These are phyloP conservation scores for Lepidurus packardi DNA, from an alignment of 1,140 invertebrate genomes.

Conservation along the genomic window DNA sequence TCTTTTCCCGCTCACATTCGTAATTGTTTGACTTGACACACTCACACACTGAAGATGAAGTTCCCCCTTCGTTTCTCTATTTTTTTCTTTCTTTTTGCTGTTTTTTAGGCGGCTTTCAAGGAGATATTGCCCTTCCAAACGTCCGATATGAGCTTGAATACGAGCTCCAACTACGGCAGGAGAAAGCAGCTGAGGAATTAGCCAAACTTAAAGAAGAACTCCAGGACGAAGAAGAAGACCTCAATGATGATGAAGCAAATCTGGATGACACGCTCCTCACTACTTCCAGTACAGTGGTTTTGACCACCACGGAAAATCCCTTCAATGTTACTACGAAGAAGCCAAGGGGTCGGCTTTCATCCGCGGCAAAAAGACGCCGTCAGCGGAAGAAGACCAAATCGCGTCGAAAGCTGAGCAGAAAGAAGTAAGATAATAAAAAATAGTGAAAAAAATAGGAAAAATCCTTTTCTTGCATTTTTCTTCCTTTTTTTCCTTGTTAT, in stretches of 20 bases:
- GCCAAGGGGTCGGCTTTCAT: not conserved
- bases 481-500: not conserved
- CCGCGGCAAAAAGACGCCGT: not conserved
- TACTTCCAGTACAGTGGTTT: slow-evolving; percentile 1
- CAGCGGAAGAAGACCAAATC: slow-evolving; percentile 1
- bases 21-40: not conserved
- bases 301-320: not conserved
- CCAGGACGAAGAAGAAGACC: not conserved
- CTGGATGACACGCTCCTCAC: not conserved
- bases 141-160: slow-evolving; percentile 52
- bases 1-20: not conserved
- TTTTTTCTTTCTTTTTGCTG: slow-evolving; percentile 34
- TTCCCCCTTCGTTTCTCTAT: not conserved
- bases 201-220: slow-evolving; percentile 67
- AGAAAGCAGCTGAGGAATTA: slow-evolving; percentile 61
- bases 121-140: slow-evolving; percentile 71
- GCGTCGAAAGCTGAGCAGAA: not conserved
- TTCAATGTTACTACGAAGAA: not conserved
- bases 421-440: not conserved
- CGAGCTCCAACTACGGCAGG: slow-evolving; percentile 55
- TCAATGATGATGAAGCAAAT: slow-evolving; percentile 61
- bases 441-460: not conserved
- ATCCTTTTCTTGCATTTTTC: not conserved
- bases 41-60: no score
- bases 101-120: slow-evolving; percentile 64